Conservation (phyloP, 64 coral and sea anemone species). For the Anthopleura sola region DNA sequence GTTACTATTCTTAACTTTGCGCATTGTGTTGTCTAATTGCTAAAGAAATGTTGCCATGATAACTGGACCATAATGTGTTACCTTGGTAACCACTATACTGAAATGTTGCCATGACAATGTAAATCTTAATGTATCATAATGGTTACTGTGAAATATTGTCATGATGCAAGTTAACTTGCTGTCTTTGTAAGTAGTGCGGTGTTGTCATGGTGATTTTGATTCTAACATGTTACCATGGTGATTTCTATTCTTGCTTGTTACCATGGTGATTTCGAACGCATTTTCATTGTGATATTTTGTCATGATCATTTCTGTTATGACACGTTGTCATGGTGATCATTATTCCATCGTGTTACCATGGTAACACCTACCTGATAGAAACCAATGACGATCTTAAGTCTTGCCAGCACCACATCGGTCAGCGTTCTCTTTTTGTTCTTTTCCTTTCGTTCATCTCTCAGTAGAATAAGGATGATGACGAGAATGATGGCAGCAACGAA, state of each 20-base stretch:
- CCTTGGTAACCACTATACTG: no score
- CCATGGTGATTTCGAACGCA: neutral
- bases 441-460: conserved; percentile 33
- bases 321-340: neutral
- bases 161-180: no score
- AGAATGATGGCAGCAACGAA: conserved; percentile 11
- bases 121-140: no score
- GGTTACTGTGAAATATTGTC: no score
- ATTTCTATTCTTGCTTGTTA: neutral
- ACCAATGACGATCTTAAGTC: conserved; percentile 53
- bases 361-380: conserved; percentile 51
- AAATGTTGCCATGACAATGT: no score
- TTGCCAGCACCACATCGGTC: conserved; percentile 38
- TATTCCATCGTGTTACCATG: neutral
- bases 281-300: no score
- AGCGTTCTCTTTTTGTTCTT: conserved; percentile 34
- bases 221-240: neutral
- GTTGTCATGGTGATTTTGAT: no score
- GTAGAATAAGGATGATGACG: conserved; percentile 36
- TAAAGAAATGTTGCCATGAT: no score
- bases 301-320: neutral
- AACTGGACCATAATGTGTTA: no score
- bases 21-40: no score
- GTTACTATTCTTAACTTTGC: no score
- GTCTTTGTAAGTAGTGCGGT: no score